Evolutionary conservation across 2,888 invertebrate genomes (phyloP).

Genomic region (Nomada lathburiana): DNA sequence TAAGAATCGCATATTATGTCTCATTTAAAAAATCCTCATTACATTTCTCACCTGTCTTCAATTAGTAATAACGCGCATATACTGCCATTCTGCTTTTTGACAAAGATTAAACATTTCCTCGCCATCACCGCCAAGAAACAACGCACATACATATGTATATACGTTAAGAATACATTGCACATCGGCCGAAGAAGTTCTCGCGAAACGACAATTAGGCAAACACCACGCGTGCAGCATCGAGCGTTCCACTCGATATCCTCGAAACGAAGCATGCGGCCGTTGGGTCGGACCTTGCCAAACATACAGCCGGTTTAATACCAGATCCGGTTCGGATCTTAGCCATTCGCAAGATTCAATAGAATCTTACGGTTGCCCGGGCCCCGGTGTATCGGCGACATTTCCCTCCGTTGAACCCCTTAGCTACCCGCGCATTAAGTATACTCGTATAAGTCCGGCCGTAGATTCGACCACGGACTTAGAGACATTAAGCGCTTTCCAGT

Average conservation of each 20-base stretch:
- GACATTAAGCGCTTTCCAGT: conserved; percentile 71
- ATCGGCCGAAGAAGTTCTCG: not conserved
- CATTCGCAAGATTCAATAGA: conserved; percentile 59
- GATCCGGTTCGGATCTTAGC: conserved; percentile 42
- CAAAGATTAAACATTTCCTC: too few species aligned
- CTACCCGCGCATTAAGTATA: conserved; percentile 66
- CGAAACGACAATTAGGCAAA: not conserved
- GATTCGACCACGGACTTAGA: conserved; percentile 68
- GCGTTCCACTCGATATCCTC: conserved; percentile 43
- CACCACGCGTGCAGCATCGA: not conserved
- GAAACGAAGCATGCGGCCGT: conserved; percentile 18
- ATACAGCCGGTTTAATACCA: conserved; percentile 43
- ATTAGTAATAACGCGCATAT: too few species aligned
- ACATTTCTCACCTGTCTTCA: too few species aligned
- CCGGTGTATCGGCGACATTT: conserved; percentile 40
- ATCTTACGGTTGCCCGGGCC: conserved; percentile 51
- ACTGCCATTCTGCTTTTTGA: too few species aligned
- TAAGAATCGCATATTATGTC: too few species aligned
- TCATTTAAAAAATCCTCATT: too few species aligned
- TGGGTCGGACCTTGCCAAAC: conserved; percentile 4
- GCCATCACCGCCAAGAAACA: too few species aligned
- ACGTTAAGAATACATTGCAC: not conserved
- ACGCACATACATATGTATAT: too few species aligned
- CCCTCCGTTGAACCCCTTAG: conserved; percentile 49
- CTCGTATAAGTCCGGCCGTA: conserved; percentile 66